Evolutionary conservation across 2,113 vertebrate species (phyloP).

Genomic region (Tychaedon coryphoeus): DNA sequence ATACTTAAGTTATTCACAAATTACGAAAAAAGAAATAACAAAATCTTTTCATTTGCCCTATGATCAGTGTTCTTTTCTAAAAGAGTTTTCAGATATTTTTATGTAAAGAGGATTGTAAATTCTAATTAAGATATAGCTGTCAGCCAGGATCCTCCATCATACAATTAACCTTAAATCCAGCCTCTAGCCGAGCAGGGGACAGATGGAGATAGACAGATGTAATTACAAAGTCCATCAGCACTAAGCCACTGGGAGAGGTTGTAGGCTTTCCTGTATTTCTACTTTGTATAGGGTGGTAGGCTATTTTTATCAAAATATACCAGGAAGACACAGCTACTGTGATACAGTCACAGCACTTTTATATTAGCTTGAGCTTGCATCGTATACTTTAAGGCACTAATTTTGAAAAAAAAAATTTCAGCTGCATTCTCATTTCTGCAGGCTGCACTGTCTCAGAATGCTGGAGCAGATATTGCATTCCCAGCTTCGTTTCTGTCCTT

Average conservation of each 20-base stretch:
- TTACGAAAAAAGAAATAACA: background rate
- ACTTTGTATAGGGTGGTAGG: background rate
- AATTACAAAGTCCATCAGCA: constrained; percentile 52
- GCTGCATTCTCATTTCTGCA: background rate
- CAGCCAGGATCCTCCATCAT: background rate
- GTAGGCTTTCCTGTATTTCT: constrained; percentile 16
- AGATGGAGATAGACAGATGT: constrained; percentile 21
- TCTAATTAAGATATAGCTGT: constrained; percentile 42
- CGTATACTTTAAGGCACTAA: background rate
- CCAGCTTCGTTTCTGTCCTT: background rate
- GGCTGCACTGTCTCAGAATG: background rate
- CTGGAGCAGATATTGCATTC: background rate
- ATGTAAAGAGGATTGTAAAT: constrained; percentile 1
- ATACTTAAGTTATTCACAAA: background rate
- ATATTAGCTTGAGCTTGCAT: background rate
- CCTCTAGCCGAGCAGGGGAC: background rate
- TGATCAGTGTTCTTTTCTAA: background rate
- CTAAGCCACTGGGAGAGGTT: background rate
- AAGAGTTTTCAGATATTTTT: background rate
- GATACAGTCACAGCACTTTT: background rate
- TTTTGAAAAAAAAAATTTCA: background rate
- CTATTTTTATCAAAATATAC: constrained; percentile 10
- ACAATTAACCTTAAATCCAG: constrained; percentile 41
- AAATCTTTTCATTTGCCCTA: constrained; percentile 1
- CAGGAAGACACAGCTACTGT: background rate